Evolutionary conservation across 2,797 vertebrate species (phyloP).

Genomic region (Typhlichthys eigenmanni): DNA sequence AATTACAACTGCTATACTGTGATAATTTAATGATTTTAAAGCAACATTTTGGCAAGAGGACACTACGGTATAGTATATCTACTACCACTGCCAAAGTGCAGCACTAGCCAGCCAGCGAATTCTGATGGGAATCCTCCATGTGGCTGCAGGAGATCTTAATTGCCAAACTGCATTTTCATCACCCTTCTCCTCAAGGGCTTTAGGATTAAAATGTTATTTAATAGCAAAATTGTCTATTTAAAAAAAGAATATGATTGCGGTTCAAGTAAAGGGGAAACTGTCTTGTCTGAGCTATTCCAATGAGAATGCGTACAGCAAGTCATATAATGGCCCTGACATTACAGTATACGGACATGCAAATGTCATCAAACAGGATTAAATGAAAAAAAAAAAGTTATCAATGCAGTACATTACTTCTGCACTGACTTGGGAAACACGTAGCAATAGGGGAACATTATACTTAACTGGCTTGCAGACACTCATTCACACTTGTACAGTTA

Average conservation of each 20-base stretch:
- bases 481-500: constrained; percentile 15
- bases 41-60: constrained; percentile 39
- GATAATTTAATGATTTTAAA: not conserved
- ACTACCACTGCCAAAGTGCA: constrained; percentile 45
- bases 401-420: constrained; percentile 83
- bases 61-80: constrained; percentile 40
- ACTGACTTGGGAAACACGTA: constrained; percentile 48
- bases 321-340: constrained; percentile 57
- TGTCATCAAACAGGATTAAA: constrained; percentile 31
- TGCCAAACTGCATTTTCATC: too few species aligned
- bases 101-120: constrained; percentile 38
- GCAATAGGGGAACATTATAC: constrained; percentile 41
- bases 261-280: constrained; percentile 36
- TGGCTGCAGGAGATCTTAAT: constrained; percentile 13
- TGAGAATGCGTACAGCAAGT: constrained; percentile 70
- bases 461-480: constrained; percentile 59
- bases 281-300: constrained; percentile 58
- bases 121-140: constrained; percentile 14
- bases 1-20: constrained; percentile 45
- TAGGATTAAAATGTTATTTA: constrained; percentile 21
- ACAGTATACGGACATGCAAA: constrained; percentile 36
- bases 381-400: constrained; percentile 36
- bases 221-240: constrained; percentile 39
- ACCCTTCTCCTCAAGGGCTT: constrained; percentile 22
- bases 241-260: constrained; percentile 20